Base-by-base conservation (phyloP, 2,888 invertebrate species). In the Drosophila sordidula region DNA sequence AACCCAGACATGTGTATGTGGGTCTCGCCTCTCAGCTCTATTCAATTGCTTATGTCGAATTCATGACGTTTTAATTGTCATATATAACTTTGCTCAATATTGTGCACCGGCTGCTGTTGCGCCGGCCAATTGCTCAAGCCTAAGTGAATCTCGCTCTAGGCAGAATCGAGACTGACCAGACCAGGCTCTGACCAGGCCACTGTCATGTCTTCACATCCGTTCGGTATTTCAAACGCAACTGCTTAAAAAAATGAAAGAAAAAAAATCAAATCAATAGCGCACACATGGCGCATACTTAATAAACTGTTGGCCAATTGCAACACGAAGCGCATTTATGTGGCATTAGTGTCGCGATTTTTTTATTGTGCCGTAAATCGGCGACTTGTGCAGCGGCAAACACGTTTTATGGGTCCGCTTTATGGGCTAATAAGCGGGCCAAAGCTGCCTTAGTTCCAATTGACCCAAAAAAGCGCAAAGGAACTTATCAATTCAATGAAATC, bases 271-370 rank as follows among this genome's bases (percentile, higher is more conserved):
- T 75, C 76, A 50, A 67, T 75, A 69, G 65, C 16, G 76, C 65
- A 72, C 79, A 72, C 79, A 76, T 67, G 80, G 76, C 69, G 83
- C 76, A 75, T 79, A 72, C 79, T 82, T 79, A 82, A 79, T 82
- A 69, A 59, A 63, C 68, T 44, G 47, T 61, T 51, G 54, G 50
- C 39, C 75, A 68, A 82, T 79, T 82, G 79, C 79, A 78, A 82
- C 76, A 79, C 66, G 76, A 68, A 50, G 76, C 71, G 80, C 80
- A 79, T 69, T 79, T 79, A 79, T 82, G 71, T 47, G 68, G 79
- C 80, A 82, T 82, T 79, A 82, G 65, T 71, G 79, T 69, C 66
- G 76, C 57, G 70, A 57, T 74, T 65, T 67, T 29, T 79, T 79
- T 70, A 80, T 73, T 80, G 49, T 69, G 62, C 69, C 69, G 63